A percentile compares a stretch with the other conserved stretches of the same genome.
Conservation (phyloP, 2,888 invertebrate genomes). For the Peribatodes rhomboidaria region DNA sequence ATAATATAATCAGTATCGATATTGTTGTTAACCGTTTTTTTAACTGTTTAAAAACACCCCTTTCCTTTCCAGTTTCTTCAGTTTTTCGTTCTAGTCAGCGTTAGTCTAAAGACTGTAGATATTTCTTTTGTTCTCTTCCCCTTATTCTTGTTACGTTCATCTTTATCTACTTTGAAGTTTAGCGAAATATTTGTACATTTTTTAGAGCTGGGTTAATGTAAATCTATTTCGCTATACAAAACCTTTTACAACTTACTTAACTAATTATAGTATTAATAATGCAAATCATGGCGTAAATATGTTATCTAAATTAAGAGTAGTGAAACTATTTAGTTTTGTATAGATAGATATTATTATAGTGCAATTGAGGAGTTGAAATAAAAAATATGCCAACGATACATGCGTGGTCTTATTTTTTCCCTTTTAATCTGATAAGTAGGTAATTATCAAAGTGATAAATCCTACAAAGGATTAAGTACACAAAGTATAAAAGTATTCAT, state of each 20-base stretch:
- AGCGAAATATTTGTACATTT: slow-evolving; percentile 81
- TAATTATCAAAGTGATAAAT: neutral
- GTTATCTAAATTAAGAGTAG: slow-evolving; percentile 73
- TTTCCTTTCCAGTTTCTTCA: slow-evolving; percentile 21
- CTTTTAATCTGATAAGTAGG: too few species aligned
- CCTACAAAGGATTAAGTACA: neutral
- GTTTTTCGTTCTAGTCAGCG: slow-evolving; percentile 59
- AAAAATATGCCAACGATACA: slow-evolving; percentile 71
- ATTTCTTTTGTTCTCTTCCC: slow-evolving; percentile 48
- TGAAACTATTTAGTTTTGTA: slow-evolving; percentile 80
- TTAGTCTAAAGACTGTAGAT: slow-evolving; percentile 66
- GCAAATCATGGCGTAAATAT: slow-evolving; percentile 59
- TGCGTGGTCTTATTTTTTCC: slow-evolving; percentile 53
- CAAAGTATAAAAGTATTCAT: neutral
- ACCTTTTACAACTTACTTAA: slow-evolving; percentile 48
- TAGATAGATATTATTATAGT: slow-evolving; percentile 75
- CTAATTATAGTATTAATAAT: slow-evolving; percentile 48
- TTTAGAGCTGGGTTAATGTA: slow-evolving; percentile 83
- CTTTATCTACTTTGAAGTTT: slow-evolving; percentile 39
- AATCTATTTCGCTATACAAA: slow-evolving; percentile 68
- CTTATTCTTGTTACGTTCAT: slow-evolving; percentile 42
- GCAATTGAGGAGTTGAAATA: slow-evolving; percentile 83
- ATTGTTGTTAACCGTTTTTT: slow-evolving; percentile 55
- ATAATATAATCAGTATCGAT: slow-evolving; percentile 76
- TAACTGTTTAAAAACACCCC: slow-evolving; percentile 18